These are phyloP conservation scores for Standfussiana lucernea DNA, from an alignment of 2,888 invertebrate species.

Conservation along the genomic window DNA sequence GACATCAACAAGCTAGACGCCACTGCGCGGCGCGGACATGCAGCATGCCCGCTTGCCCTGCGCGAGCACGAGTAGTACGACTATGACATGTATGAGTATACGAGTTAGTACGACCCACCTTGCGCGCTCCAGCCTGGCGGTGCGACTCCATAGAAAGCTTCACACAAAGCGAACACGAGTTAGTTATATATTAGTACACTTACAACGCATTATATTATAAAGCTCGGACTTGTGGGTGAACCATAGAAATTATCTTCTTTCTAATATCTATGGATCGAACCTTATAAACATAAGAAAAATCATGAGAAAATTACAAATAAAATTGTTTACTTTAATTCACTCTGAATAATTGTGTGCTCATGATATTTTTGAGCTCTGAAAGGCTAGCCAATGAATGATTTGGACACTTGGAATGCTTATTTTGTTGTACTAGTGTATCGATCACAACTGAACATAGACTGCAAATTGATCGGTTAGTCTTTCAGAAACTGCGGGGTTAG, in stretches of 20 bases:
- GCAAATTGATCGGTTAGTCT: constrained; percentile 4
- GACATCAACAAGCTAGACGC: constrained; percentile 12
- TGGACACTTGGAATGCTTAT: neutral
- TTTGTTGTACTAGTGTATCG: neutral
- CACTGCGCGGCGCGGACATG: no score
- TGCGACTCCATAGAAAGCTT: constrained; percentile 75
- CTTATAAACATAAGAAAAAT: constrained; percentile 2
- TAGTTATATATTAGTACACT: constrained; percentile 34
- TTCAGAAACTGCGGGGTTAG: neutral
- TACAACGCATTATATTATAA: neutral
- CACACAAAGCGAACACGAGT: constrained; percentile 54
- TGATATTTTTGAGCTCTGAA: neutral
- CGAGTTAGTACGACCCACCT: constrained; percentile 69
- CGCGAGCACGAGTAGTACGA: neutral
- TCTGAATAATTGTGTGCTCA: neutral
- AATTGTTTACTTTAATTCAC: neutral
- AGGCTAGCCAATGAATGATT: neutral
- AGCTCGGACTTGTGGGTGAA: neutral
- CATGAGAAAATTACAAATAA: neutral
- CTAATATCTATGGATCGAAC: neutral
- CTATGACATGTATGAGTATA: neutral
- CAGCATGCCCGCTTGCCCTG: neutral
- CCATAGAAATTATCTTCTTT: neutral
- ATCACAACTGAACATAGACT: neutral
- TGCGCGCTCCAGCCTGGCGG: constrained; percentile 81